phyloP scores from a whole-genome alignment of 2,113 vertebrate species.

The Anhinga anhinga region DNA sequence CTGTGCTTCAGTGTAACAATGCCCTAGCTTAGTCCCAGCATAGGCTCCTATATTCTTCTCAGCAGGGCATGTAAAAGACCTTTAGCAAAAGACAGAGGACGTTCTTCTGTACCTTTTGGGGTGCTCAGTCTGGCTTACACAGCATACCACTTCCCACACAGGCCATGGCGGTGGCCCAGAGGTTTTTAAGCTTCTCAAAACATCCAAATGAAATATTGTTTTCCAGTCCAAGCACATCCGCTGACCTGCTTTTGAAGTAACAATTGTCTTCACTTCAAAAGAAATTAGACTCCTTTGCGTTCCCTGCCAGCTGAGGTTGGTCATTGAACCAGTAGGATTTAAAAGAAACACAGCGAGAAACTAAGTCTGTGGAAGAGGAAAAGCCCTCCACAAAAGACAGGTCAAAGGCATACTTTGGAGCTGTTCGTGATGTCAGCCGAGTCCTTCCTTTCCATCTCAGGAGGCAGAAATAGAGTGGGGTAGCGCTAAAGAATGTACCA shows the following conservation, averaged over 20 bases:
- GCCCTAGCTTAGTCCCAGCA: neutral
- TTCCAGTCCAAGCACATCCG: constrained; percentile 29
- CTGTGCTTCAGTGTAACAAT: neutral
- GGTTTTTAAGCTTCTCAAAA: neutral
- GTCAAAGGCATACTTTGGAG: neutral
- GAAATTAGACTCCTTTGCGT: constrained; percentile 20
- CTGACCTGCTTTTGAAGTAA: constrained; percentile 52
- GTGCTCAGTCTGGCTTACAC: neutral
- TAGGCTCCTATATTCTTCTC: neutral
- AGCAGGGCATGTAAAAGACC: neutral
- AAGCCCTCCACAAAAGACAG: neutral
- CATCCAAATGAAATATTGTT: neutral
- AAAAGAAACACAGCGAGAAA: constrained; percentile 22
- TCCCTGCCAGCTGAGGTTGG: neutral
- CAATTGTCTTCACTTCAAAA: constrained; percentile 35
- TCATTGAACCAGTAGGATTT: neutral
- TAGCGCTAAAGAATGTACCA: neutral
- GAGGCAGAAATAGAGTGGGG: neutral
- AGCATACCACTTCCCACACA: neutral
- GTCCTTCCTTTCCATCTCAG: neutral
- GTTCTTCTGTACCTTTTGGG: neutral
- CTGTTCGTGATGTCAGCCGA: neutral
- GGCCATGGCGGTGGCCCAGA: neutral
- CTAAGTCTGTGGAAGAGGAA: neutral
- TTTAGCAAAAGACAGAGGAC: neutral